These are phyloP conservation scores for Ochotona curzoniae DNA, from an alignment of 2,113 vertebrate species.

Conservation along the genomic window DNA sequence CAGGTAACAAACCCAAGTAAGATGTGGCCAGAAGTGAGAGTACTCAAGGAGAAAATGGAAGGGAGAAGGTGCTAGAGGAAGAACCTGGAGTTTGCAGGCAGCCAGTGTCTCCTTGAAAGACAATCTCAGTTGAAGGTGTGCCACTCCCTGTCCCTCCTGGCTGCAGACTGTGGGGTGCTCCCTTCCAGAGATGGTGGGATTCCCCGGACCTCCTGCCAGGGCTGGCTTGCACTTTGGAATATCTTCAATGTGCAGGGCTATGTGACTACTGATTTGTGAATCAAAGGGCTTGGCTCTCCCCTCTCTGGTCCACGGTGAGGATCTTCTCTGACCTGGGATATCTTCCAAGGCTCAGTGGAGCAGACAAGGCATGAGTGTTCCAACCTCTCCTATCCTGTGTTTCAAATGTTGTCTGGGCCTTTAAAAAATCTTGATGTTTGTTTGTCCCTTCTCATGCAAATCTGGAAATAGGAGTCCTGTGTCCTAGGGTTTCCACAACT, in stretches of 20 bases:
- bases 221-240: background rate
- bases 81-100: background rate
- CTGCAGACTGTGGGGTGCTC: too few species aligned
- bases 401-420: background rate
- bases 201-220: background rate
- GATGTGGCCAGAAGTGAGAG: background rate
- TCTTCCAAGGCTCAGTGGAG: background rate
- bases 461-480: background rate
- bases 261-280: background rate
- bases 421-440: background rate
- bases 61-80: background rate
- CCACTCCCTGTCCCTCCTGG: background rate
- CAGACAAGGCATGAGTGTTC: background rate
- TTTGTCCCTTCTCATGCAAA: background rate
- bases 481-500: background rate
- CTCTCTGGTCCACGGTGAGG: background rate
- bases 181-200: background rate
- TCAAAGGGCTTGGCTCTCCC: rapidly evolving
- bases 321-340: background rate
- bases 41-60: background rate
- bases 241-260: background rate
- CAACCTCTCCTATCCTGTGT: background rate
- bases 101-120: background rate
- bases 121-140: background rate
- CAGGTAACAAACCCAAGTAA: background rate